Percentiles rank a stretch among this genome's conserved stretches.
Conservation (phyloP, 2,113 vertebrate genomes). For the Ptilonorhynchus violaceus region DNA sequence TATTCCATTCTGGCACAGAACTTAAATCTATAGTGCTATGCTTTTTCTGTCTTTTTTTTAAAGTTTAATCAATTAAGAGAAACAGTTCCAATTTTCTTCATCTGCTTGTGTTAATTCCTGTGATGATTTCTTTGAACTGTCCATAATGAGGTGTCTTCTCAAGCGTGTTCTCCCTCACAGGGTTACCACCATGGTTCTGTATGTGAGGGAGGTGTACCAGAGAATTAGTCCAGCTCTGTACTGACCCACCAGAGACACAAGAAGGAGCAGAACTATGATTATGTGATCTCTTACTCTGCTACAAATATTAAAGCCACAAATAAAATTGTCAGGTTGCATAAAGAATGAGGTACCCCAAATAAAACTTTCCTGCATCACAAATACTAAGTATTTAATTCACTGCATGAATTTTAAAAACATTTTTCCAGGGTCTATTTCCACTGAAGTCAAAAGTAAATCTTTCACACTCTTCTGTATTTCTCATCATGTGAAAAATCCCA, state of each 20-base stretch:
- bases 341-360: background rate
- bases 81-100: background rate
- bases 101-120: background rate
- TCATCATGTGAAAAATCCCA: background rate
- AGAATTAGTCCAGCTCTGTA: background rate
- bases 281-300: background rate
- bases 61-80: background rate
- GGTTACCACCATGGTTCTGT: background rate
- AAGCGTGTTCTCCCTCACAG: background rate
- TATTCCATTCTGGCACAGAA: background rate
- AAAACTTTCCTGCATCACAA: background rate
- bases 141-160: background rate
- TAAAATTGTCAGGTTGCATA: background rate
- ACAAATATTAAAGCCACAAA: background rate
- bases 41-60: background rate
- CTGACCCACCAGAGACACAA: background rate
- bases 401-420: background rate
- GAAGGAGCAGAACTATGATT: background rate
- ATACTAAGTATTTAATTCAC: background rate
- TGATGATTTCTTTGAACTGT: background rate
- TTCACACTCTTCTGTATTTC: background rate
- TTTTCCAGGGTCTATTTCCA: background rate
- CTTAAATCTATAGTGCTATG: background rate
- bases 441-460: background rate
- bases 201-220: background rate